Base-by-base conservation (phyloP, 2,797 vertebrate species). In the Amblyopsis hoosieri region DNA sequence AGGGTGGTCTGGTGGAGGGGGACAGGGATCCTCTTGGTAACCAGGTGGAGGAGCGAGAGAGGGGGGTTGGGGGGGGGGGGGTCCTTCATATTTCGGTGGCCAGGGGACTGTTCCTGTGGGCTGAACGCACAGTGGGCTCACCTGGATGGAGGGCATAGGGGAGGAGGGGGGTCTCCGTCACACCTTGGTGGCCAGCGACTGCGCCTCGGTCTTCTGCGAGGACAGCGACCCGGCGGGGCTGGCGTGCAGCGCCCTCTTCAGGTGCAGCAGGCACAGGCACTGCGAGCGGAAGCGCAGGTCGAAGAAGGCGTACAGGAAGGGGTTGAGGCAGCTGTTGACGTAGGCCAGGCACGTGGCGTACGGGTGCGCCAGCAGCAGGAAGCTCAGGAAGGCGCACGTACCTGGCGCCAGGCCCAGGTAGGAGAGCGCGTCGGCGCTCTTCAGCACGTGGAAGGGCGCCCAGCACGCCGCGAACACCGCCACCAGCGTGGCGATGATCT, bases 271-370 rank as follows among this genome's bases (percentile, higher is more conserved):
- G 50, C 83, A 93, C 47, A 93, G 89, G 62, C 93, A 95, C 84
- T 93, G 93, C 57, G 93, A 89, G 54, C 93, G 91, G 84, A 95
- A 98, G 79, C 90, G 90, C 75, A 93, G 68, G 91, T 96, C 93
- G 47, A 96, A 92, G 91, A 96, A 94, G 81, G 91, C 95, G 5
- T 96, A 97, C 1, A 96, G 95, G 68, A 96, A 89, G 0, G 95
- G 96, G 85, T 96, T 97, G 74, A 96, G 89, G 87, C 96, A 96
- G 87, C 95, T 95, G 93, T 96, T 96, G 83, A 95, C 13, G 80
- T 96, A 96, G 59, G 94, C 96, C 80, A 95, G 89, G 85, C 95
- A 95, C 79, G 94, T 95, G 77, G 93, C 93, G 1, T 95, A 95
- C 0, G 96, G 95, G 72, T 95, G 94, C 11, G 90, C 92, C 66